A percentile compares a stretch with the other conserved stretches of the same genome.
These are phyloP conservation scores for Lasiurus borealis DNA, from an alignment of 2,113 vertebrate genomes.

Conservation along the genomic window DNA sequence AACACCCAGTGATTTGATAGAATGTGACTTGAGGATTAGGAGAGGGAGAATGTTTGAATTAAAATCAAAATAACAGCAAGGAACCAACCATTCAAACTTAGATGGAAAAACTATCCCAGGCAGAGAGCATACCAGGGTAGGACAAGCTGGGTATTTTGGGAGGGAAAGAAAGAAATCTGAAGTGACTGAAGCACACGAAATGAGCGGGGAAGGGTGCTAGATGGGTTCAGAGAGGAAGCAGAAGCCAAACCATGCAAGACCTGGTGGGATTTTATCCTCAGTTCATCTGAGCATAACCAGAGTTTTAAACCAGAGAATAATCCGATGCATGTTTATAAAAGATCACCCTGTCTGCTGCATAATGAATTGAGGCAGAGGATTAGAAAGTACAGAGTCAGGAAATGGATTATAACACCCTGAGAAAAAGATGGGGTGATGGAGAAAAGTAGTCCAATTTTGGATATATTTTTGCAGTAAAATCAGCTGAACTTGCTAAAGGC, in stretches of 20 bases:
- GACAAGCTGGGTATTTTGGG: background rate
- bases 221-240: background rate
- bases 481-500: background rate
- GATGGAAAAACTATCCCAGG: background rate
- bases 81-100: background rate
- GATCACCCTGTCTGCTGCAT: background rate
- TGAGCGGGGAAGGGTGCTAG: background rate
- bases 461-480: background rate
- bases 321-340: background rate
- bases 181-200: background rate
- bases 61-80: background rate
- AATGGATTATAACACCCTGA: background rate
- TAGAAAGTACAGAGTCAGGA: background rate
- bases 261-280: background rate
- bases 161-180: background rate
- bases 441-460: background rate
- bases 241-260: background rate
- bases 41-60: background rate
- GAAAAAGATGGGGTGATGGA: background rate
- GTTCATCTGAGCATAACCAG: background rate
- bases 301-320: background rate
- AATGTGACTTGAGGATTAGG: background rate
- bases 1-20: background rate
- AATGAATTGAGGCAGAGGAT: background rate
- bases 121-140: background rate